Base-by-base conservation (phyloP, 2,797 vertebrate species). In the Anisognathus igniventris region DNA sequence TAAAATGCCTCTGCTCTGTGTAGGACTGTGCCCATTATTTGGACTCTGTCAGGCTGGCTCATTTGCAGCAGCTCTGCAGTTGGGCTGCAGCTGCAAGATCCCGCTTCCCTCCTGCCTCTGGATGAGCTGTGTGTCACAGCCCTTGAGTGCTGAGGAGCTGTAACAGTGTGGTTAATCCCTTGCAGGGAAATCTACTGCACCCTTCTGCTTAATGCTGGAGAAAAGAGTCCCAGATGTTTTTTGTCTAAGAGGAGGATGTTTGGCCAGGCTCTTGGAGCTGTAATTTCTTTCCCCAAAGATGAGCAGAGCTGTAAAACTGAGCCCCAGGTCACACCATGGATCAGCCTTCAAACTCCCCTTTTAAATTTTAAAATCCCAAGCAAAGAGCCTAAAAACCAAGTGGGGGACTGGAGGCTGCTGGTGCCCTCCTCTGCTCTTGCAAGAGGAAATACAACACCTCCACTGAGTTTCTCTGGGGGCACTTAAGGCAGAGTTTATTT, bases 401-500 rank as follows among this genome's bases (percentile, higher is more conserved):
- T 2, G 8, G 37, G 14, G 44, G 45, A 23, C 47, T 93, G 88
- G 33, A 70, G 40, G 16, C 64, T 90, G 76, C 57, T 15, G 27
- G 19, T 72, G 31, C 28, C 50, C 50, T 91, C 51, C 23, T 65
- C 48, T 70, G 21, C 37, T 57, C 21, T 21, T 45, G 28, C 47
- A 48, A 40, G 17, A 70, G 33, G 30, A 64, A 88, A 44, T 0
- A 17, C 61, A 76, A 30, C 83, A 85, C 88, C 75, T 89, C 10
- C 20, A 31, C 14, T 16, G 75, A 50, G 66, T 28, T 86, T 95
- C 93, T 93, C 92, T 82, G 68, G 86, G 93, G 86, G 78, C 88
- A 56, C 65, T 85, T 94, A 65, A 87, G 67, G 45, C 65, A 65
- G 84, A 47, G 77, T 93, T 95, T 95, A 94, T 95, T 93, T 94